These are phyloP conservation scores for Triplophysa siluroides DNA, from an alignment of 2,113 vertebrate species.

Conservation along the genomic window DNA sequence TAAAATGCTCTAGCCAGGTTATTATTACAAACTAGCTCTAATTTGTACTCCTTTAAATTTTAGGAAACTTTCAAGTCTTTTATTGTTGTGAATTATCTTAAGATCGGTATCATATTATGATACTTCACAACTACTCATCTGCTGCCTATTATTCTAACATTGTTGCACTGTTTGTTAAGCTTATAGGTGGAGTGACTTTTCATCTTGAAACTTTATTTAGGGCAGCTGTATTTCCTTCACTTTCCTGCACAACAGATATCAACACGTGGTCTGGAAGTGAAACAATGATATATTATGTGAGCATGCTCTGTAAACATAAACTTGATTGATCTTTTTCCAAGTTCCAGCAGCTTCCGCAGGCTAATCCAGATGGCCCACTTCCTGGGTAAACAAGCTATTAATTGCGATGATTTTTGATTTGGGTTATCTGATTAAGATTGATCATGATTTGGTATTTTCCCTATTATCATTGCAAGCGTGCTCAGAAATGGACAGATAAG, in stretches of 20 bases:
- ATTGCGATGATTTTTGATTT: constrained; percentile 44
- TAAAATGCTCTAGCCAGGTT: too few species aligned
- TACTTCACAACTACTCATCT: background rate
- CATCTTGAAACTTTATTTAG: constrained; percentile 28
- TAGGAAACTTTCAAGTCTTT: background rate
- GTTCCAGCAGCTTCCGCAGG: constrained; percentile 39
- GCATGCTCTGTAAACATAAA: constrained; percentile 38
- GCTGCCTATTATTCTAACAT: background rate
- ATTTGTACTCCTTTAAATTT: too few species aligned
- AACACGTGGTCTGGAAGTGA: constrained; percentile 11
- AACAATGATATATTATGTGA: constrained; percentile 42
- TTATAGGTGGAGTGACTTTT: background rate
- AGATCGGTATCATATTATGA: background rate
- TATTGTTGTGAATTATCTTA: background rate
- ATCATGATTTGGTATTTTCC: constrained; percentile 28
- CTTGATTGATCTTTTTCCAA: constrained; percentile 40
- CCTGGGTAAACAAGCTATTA: constrained; percentile 49
- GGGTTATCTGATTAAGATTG: constrained; percentile 27
- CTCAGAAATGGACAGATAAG: background rate
- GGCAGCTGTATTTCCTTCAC: constrained; percentile 12
- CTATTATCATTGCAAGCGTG: background rate
- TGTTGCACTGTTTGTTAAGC: background rate
- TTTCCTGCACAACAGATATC: background rate
- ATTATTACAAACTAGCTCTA: too few species aligned
- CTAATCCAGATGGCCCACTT: constrained; percentile 50